Evolutionary conservation across 2,888 invertebrate genomes (phyloP).

Genomic region (Diarsia dahlii): DNA sequence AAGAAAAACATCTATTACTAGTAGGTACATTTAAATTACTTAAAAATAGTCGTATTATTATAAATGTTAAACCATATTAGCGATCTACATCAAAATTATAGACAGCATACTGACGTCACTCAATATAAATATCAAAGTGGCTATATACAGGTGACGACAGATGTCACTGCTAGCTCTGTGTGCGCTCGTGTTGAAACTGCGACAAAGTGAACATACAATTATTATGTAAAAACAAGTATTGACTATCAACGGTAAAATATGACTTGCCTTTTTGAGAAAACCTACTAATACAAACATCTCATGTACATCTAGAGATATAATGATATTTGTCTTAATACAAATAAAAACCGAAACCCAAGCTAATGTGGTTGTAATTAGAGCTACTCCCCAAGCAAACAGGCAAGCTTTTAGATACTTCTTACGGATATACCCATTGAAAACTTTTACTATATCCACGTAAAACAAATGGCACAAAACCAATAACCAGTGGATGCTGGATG

Average conservation of each 20-base stretch:
- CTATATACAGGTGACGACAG: neutral
- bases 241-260: constrained; percentile 5
- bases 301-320: neutral
- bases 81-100: neutral
- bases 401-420: constrained; percentile 3
- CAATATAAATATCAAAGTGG: neutral
- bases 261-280: neutral
- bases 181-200: neutral
- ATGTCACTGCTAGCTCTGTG: neutral
- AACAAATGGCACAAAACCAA: constrained; percentile 11
- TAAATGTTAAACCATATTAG: neutral
- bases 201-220: constrained; percentile 10
- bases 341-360: neutral
- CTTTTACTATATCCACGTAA: neutral
- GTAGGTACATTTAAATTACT: neutral
- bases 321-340: neutral
- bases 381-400: constrained; percentile 8
- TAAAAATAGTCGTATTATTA: neutral
- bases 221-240: constrained; percentile 9
- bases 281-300: too few relatives aligned
- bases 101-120: neutral
- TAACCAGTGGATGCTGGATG: constrained; percentile 14
- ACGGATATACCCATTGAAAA: constrained; percentile 2
- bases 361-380: neutral
- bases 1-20: constrained; percentile 2